A percentile compares a stretch with the other conserved stretches of the same genome.
These are phyloP conservation scores for Toxotes lorentzi DNA, from an alignment of 2,797 vertebrate species.

Conservation along the genomic window DNA sequence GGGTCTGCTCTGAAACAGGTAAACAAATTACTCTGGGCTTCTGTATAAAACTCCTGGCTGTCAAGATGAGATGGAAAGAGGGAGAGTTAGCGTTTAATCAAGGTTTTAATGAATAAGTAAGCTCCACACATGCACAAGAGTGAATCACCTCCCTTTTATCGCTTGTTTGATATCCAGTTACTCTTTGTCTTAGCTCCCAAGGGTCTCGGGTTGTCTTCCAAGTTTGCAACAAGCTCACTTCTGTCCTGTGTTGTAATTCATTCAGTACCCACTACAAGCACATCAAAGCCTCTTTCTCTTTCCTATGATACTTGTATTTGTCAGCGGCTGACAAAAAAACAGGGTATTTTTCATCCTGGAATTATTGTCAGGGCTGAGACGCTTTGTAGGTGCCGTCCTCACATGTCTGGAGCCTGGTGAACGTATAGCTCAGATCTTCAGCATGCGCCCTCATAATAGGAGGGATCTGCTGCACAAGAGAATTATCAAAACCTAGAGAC, in stretches of 20 bases:
- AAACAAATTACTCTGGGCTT: slow-evolving; percentile 64
- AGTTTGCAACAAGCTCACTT: slow-evolving; percentile 54
- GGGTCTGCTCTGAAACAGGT: slow-evolving; percentile 62
- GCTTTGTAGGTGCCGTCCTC: slow-evolving; percentile 62
- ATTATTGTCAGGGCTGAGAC: slow-evolving; percentile 66
- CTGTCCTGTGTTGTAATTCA: slow-evolving; percentile 59
- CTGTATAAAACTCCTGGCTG: slow-evolving; percentile 38
- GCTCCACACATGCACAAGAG: slow-evolving; percentile 32
- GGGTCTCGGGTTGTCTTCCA: slow-evolving; percentile 53
- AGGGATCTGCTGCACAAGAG: slow-evolving; percentile 52
- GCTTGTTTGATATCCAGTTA: slow-evolving; percentile 61
- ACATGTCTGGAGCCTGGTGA: slow-evolving; percentile 58
- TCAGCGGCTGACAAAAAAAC: slow-evolving; percentile 48
- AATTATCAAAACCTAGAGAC: slow-evolving; percentile 61
- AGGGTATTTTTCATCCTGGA: slow-evolving; percentile 53
- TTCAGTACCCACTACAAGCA: slow-evolving; percentile 50
- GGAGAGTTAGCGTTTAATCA: slow-evolving; percentile 59
- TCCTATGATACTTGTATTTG: slow-evolving; percentile 65
- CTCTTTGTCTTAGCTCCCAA: slow-evolving; percentile 50
- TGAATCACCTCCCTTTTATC: slow-evolving; percentile 57
- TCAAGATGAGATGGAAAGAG: slow-evolving; percentile 42
- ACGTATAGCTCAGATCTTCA: slow-evolving; percentile 70
- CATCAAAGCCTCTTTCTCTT: slow-evolving; percentile 65
- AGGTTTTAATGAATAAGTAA: slow-evolving; percentile 61
- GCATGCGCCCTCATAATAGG: slow-evolving; percentile 64